Conservation (phyloP, 2,113 vertebrate genomes). For the Lipophrys pholis region DNA sequence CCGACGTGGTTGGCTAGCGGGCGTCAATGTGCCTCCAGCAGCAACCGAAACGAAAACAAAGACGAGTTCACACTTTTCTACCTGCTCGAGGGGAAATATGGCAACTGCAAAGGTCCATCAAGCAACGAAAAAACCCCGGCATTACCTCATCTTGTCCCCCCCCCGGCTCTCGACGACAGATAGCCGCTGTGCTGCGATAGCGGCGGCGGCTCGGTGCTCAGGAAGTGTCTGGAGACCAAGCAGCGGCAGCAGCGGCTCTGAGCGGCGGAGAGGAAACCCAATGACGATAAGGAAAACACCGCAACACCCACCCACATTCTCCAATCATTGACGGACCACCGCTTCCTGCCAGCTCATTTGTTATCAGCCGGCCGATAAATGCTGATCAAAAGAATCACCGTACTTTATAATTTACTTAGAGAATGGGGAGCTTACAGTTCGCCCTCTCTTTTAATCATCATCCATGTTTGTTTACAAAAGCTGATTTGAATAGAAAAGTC, state of each 20-base stretch:
- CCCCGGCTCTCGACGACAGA: conserved; percentile 44
- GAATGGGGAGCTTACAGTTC: no score
- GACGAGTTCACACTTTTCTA: neutral
- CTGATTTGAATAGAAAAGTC: no score
- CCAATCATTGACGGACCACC: conserved; percentile 65
- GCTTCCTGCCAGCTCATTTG: conserved; percentile 46
- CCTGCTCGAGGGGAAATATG: neutral
- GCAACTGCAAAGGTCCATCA: neutral
- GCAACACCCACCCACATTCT: conserved; percentile 75
- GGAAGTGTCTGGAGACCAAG: conserved; percentile 72
- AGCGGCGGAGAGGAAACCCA: conserved; percentile 78
- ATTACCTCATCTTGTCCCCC: conserved; percentile 76
- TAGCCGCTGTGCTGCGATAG: conserved; percentile 35
- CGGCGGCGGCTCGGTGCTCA: conserved; percentile 49
- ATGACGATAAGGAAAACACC: conserved; percentile 74
- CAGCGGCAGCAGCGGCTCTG: conserved; percentile 64
- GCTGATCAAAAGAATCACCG: no score
- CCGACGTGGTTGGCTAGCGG: conserved; percentile 41
- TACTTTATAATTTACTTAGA: no score
- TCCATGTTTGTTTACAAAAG: no score
- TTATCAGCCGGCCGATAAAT: neutral
- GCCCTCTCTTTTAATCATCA: no score
- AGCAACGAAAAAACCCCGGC: neutral
- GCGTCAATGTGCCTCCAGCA: neutral
- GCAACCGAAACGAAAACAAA: neutral